Evolutionary conservation across 2,113 vertebrate genomes (phyloP).

Genomic region (Ondatra zibethicus): DNA sequence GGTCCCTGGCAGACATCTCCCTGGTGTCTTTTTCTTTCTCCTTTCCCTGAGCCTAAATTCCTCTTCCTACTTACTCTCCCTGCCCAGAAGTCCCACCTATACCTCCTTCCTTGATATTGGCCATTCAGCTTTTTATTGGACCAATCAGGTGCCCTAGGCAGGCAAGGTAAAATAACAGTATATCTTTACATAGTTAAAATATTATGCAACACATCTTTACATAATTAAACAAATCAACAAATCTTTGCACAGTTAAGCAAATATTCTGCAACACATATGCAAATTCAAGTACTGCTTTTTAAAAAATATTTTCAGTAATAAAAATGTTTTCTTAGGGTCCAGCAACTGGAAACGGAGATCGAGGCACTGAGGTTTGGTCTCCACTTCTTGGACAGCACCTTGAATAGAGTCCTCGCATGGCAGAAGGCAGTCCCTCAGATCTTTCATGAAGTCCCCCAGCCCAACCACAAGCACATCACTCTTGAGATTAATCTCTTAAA

Average conservation of each 20-base stretch:
- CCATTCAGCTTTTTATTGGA: not conserved
- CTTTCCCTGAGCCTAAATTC: not conserved
- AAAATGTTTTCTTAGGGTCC: not conserved
- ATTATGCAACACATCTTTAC: no score
- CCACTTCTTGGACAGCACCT: not conserved
- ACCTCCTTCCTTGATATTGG: not conserved
- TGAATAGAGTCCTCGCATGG: not conserved
- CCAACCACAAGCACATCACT: no score
- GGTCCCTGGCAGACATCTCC: no score
- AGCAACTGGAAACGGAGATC: not conserved
- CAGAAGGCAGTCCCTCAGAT: not conserved
- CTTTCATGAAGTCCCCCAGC: not conserved
- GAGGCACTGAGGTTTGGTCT: not conserved
- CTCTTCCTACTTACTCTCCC: not conserved
- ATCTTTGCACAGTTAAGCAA: not conserved
- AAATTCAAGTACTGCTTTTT: not conserved
- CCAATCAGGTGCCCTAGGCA: not conserved
- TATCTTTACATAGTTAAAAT: not conserved
- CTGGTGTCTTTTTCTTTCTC: not conserved
- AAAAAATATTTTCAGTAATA: not conserved
- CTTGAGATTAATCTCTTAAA: not conserved
- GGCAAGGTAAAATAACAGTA: not conserved
- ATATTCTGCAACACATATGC: not conserved
- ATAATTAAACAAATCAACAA: no score
- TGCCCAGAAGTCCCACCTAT: not conserved